A percentile compares a stretch with the other conserved stretches of the same genome.
These are phyloP conservation scores for Sparus aurata DNA, from an alignment of 2,797 vertebrate species.

Conservation along the genomic window DNA sequence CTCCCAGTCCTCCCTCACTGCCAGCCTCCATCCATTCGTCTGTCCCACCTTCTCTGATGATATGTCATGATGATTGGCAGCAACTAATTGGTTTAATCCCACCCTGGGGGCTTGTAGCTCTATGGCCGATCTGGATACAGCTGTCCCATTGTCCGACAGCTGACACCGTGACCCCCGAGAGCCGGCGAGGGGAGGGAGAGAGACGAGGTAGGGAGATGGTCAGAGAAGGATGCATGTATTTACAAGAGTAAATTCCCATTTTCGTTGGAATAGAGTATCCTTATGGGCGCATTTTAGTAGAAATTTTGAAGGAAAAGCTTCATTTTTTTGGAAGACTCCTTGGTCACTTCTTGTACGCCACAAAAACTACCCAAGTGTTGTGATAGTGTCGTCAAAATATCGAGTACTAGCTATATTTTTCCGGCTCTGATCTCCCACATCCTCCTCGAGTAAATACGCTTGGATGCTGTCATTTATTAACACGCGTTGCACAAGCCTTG, in stretches of 20 bases:
- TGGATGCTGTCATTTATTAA: too few species aligned
- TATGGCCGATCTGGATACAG: conserved; percentile 79
- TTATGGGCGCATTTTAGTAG: not conserved
- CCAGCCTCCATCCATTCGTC: conserved; percentile 16
- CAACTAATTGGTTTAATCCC: conserved; percentile 82
- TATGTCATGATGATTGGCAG: conserved; percentile 77
- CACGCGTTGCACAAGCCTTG: too few species aligned
- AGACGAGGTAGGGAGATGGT: conserved; percentile 25
- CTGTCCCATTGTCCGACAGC: conserved; percentile 80
- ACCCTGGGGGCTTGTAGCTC: conserved; percentile 62
- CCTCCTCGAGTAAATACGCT: too few species aligned
- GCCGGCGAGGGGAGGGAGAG: conserved; percentile 9
- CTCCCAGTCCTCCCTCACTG: conserved; percentile 7
- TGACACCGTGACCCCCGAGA: conserved; percentile 73
- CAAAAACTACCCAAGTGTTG: not conserved
- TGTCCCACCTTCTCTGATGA: conserved; percentile 32
- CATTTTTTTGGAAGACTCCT: not conserved
- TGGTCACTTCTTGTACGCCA: not conserved
- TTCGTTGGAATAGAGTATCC: not conserved
- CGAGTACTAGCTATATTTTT: too few species aligned
- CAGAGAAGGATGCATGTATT: not conserved
- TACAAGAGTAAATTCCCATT: not conserved
- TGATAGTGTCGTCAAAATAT: not conserved
- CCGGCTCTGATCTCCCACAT: too few species aligned
- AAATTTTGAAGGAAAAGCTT: not conserved